Percentiles rank a stretch among this genome's conserved stretches.
These are phyloP conservation scores for Numenius arquata DNA, from an alignment of 2,113 vertebrate genomes.

Conservation along the genomic window DNA sequence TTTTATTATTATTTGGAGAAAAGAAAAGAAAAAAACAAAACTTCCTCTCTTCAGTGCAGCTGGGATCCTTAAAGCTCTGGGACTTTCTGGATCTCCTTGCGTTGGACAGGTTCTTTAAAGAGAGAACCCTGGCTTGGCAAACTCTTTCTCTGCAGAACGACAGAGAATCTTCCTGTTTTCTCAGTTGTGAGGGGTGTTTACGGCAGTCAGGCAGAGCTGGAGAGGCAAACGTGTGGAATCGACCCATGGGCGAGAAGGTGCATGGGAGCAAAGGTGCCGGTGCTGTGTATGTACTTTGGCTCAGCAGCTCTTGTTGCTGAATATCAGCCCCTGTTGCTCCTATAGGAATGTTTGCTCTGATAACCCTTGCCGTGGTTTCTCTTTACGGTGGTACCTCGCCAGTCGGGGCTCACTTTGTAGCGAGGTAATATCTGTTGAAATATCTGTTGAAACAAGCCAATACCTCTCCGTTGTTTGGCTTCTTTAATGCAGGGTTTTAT, in stretches of 20 bases:
- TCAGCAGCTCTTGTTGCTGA: neutral
- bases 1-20: conserved; percentile 36
- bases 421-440: neutral
- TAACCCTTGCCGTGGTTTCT: neutral
- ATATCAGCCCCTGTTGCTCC: neutral
- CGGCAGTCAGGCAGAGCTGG: neutral
- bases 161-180: neutral
- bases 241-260: neutral
- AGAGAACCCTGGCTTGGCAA: neutral
- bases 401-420: neutral
- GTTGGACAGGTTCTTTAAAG: neutral
- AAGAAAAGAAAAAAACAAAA: neutral
- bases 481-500: neutral
- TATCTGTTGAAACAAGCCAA: neutral
- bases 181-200: neutral
- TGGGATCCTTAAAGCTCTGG: neutral
- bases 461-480: neutral
- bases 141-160: neutral
- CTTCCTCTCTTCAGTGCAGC: conserved; percentile 8
- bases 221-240: neutral
- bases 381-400: neutral
- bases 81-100: neutral
- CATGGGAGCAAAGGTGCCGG: neutral
- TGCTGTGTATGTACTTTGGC: neutral
- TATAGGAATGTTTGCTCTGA: neutral